These are phyloP conservation scores for Callithrix jacchus DNA, from an alignment of 2,113 vertebrate genomes.

Conservation along the genomic window DNA sequence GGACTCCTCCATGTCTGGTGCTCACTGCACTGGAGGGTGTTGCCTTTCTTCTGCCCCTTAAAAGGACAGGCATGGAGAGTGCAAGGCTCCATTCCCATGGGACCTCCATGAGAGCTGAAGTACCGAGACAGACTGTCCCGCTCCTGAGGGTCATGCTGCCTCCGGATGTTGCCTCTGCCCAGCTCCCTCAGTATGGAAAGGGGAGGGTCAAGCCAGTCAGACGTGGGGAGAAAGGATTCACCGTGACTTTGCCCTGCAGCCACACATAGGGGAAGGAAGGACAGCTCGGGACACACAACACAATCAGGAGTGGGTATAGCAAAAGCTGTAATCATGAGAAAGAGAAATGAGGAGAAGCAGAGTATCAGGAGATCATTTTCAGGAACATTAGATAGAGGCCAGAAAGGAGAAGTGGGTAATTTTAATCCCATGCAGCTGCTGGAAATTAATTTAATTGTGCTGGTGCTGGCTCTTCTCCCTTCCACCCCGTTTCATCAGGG, in stretches of 20 bases:
- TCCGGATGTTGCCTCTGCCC: too few species aligned
- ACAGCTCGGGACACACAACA: neutral
- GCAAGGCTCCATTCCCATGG: neutral
- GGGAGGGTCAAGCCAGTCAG: neutral
- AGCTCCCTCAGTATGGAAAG: neutral
- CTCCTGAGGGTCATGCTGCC: neutral
- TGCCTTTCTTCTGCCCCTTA: neutral
- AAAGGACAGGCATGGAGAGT: neutral
- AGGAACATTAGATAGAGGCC: constrained; percentile 63
- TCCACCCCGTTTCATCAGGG: constrained; percentile 14
- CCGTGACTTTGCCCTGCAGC: neutral
- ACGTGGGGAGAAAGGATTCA: neutral
- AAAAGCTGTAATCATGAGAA: neutral
- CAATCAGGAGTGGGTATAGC: neutral
- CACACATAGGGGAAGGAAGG: neutral
- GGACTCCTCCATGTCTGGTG: neutral
- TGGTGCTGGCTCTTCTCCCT: constrained; percentile 32
- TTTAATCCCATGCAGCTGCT: constrained; percentile 69
- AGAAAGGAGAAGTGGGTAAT: constrained; percentile 51
- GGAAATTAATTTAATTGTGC: constrained; percentile 69
- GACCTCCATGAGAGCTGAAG: neutral
- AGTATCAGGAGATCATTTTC: constrained; percentile 50
- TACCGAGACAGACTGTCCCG: neutral
- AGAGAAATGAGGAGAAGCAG: neutral
- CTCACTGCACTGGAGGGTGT: rapidly evolving